Evolutionary conservation across 2,888 invertebrate genomes (phyloP).

Genomic region (Liodrosophila aerea): DNA sequence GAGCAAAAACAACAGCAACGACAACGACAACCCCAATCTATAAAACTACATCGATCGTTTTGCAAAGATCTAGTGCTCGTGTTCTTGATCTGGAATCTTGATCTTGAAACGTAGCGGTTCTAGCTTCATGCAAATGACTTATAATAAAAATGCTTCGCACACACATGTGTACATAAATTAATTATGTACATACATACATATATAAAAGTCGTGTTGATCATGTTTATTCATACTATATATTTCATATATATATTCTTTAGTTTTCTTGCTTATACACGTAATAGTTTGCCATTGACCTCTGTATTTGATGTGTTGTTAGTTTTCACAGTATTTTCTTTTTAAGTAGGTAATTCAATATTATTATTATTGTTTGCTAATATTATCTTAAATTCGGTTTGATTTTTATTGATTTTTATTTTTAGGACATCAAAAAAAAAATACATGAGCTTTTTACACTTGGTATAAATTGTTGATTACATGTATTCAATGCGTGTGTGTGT

Average conservation of each 20-base stretch:
- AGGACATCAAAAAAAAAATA: slow-evolving; percentile 3
- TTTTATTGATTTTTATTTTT: slow-evolving; percentile 22
- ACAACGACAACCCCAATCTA: no score
- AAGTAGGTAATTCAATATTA: slow-evolving; percentile 19
- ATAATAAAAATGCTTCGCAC: slow-evolving; percentile 15
- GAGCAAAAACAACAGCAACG: no score
- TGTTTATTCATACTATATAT: slow-evolving; percentile 37
- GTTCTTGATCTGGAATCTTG: slow-evolving; percentile 1
- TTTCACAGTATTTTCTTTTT: slow-evolving; percentile 33
- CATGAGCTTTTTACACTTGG: no score
- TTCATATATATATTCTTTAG: slow-evolving; percentile 20
- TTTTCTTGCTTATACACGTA: slow-evolving; percentile 59
- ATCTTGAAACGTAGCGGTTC: slow-evolving; percentile 2
- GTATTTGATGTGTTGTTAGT: slow-evolving; percentile 13
- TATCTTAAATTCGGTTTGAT: slow-evolving; percentile 63
- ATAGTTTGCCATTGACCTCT: slow-evolving; percentile 72
- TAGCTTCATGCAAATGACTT: slow-evolving; percentile 1
- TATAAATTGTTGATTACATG: no score
- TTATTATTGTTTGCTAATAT: slow-evolving; percentile 6
- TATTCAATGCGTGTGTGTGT: no score
- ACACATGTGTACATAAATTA: slow-evolving; percentile 3
- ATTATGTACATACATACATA: slow-evolving; percentile 50
- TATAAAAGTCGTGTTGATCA: slow-evolving; percentile 33
- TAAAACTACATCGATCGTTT: slow-evolving; percentile 9
- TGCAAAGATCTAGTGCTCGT: neutral